phyloP scores from a whole-genome alignment of 2,888 invertebrate genomes.

The Heliconius hortense region DNA sequence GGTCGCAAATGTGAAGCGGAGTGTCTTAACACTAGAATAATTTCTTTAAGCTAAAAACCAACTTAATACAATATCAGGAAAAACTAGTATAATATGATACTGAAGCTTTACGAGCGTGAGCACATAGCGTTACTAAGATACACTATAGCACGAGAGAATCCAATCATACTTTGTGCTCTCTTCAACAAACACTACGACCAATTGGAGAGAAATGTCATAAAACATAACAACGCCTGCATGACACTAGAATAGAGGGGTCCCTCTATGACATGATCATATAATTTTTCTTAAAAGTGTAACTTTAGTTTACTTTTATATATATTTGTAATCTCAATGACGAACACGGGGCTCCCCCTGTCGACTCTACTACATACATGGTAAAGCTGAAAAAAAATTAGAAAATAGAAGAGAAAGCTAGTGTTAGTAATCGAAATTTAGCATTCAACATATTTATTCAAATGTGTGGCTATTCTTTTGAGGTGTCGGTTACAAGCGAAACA shows the following conservation, averaged over 20 bases:
- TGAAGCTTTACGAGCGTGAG: conserved; percentile 6
- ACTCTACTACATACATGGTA: neutral
- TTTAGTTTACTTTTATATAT: neutral
- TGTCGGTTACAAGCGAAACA: too few species aligned
- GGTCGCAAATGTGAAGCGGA: too few species aligned
- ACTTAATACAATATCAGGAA: neutral
- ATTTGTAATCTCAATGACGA: neutral
- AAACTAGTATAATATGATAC: conserved; percentile 5
- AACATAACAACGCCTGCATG: conserved; percentile 37
- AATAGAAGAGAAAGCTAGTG: too few species aligned
- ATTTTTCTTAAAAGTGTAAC: conserved; percentile 32
- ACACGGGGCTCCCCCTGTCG: neutral
- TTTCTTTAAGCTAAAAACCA: neutral
- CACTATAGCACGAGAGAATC: conserved; percentile 31
- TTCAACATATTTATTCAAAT: too few species aligned
- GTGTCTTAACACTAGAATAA: neutral
- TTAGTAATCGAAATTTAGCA: too few species aligned
- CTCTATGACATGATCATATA: conserved; percentile 34
- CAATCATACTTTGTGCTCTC: conserved; percentile 41
- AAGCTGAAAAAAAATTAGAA: too few species aligned
- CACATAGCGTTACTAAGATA: conserved; percentile 13
- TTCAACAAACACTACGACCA: conserved; percentile 39
- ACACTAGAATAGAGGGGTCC: conserved; percentile 38
- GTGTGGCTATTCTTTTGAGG: too few species aligned
- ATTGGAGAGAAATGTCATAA: conserved; percentile 40